Conservation (phyloP, 2,888 invertebrate species). For the Nomada fucata region DNA sequence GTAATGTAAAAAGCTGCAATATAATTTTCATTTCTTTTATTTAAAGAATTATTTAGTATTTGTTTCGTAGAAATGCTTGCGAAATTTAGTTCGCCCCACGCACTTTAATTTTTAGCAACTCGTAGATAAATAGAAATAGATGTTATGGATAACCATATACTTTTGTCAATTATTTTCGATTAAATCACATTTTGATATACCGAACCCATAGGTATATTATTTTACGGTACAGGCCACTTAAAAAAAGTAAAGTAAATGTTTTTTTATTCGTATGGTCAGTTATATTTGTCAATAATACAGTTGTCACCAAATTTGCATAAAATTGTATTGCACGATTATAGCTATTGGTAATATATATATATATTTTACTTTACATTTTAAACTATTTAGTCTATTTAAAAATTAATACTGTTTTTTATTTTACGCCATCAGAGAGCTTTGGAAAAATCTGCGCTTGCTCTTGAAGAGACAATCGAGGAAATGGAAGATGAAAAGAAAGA, state of each 20-base stretch:
- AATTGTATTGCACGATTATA: constrained; percentile 46
- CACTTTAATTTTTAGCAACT: constrained; percentile 7
- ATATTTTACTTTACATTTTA: constrained; percentile 1
- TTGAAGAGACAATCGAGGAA: constrained; percentile 74
- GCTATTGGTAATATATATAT: constrained; percentile 14
- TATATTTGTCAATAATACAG: constrained; percentile 20
- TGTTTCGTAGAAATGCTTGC: constrained; percentile 22
- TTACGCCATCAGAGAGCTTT: constrained; percentile 76
- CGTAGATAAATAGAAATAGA: constrained; percentile 8
- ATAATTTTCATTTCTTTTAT: constrained; percentile 41
- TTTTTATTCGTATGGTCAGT: not conserved
- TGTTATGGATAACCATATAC: not conserved
- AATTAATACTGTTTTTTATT: constrained; percentile 42
- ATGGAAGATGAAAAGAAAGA: constrained; percentile 76
- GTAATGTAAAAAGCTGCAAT: constrained; percentile 36
- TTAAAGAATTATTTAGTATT: not conserved
- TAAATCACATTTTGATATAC: not conserved
- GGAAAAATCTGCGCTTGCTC: constrained; percentile 76
- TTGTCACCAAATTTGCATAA: constrained; percentile 14
- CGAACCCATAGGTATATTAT: constrained; percentile 10
- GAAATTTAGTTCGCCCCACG: constrained; percentile 12
- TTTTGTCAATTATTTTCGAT: not conserved
- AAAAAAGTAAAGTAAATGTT: not conserved
- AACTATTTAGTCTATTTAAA: not conserved
- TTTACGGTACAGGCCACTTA: not conserved